Evolutionary conservation across 35 echinoderm and acorn worm genomes (phyloP), one percentile per base, ranked within the genome.

Genomic region (Apostichopus japonicus): DNA sequence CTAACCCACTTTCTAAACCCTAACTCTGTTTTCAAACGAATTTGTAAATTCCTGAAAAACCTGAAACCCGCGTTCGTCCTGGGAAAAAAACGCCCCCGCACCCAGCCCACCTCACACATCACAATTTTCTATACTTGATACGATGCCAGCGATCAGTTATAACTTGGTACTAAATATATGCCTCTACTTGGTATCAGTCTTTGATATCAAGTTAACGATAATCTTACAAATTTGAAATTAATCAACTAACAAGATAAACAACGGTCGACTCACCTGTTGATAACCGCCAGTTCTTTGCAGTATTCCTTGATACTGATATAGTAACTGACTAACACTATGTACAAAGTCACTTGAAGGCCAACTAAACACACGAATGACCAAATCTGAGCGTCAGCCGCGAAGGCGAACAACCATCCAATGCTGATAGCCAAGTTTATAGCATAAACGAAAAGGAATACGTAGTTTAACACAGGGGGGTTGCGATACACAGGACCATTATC

Each of bases 371-470:
- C 6, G 14, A 90, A 71, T 21, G 88, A 90, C 88, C 88, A 90
- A 53, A 90, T 88, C 15, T 88, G 86, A 9, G 6, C 24, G 51
- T 67, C 86, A 23, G 86, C 58, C 86, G 19, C 57, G 33, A 88
- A 88, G 86, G 59, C 57, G 90, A 98, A 98, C 76, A 95, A 77
- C 92, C 92, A 95, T 0, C 71, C 91, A 10, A 93, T 88, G 62
- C 81, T 93, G 57, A 63, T 72, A 19, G 93, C 86, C 77, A 96
- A 67, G 63, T 93, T 96, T 55, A 93, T 24, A 21, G 84, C 72
- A 84, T 94, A 96, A 54, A 94, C 53, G 10, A 58, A 52, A 56
- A 94, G 80, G 33, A 98, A 94, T 63, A 87, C 16, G 19, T 95
- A 83, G 10, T 73, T 94, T 51, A 98, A 52, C 1, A 96, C 93